Base-by-base conservation (phyloP, 2,797 vertebrate species). In the Clarias platycephalus region DNA sequence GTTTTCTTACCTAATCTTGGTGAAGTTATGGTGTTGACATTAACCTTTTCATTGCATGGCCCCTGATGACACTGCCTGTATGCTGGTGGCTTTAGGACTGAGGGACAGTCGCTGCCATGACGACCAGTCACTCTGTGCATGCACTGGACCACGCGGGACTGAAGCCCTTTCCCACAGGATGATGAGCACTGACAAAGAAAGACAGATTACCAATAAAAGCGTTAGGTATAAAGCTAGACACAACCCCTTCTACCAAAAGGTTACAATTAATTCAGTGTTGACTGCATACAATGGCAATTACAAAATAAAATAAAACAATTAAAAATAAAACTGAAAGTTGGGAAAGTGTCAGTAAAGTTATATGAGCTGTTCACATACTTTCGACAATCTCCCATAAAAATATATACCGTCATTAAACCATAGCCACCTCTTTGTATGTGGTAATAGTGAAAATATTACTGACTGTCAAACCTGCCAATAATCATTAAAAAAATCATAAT, bases 71-170 rank as follows among this genome's bases (percentile, higher is more conserved):
- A 99, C 87, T 97, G 96, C 70, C 95, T 93, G 92, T 99, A 99
- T 77, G 97, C 95, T 0, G 96, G 94, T 0, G 96, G 98, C 88
- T 97, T 98, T 26, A 93, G 91, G 6, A 94, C 91, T 8, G 91
- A 74, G 0, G 95, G 95, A 60, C 98, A 99, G 88, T 97, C 96
- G 0, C 90, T 97, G 83, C 98, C 97, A 0, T 99, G 98, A 75
- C 98, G 98, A 77, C 98, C 98, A 0, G 96, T 98, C 76, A 98
- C 95, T 84, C 93, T 96, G 93, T 99, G 98, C 98, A 99, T 99
- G 85, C 98, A 99, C 88, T 99, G 98, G 58, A 99, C 97, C 90
- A 98, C 98, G 0, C 97, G 94, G 0, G 98, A 99, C 93, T 98
- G 98, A 70, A 99, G 95, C 24, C 97, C 97, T 87, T 95, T 97